Base-by-base conservation (phyloP, 1,140 invertebrate species). In the Drosophila arawakana region DNA sequence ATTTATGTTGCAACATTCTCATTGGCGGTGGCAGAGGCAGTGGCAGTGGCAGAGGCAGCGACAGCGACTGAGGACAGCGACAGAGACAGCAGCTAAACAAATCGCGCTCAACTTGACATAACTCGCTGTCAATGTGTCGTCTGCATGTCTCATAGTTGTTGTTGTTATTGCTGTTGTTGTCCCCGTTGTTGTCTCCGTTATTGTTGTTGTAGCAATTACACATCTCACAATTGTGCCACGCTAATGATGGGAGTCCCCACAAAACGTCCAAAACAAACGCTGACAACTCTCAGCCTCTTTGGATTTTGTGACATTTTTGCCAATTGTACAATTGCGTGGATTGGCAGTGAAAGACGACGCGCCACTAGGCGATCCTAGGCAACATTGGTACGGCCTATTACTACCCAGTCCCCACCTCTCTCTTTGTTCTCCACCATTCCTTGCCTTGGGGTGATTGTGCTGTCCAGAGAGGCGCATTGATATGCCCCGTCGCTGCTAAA, bases 201-300 rank as follows among this genome's bases (percentile, higher is more conserved):
- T 47, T 82, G 81, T 75, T 85, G 79, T 71, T 70, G 73, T 80
- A 83, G 84, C 84, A 89, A 89, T 89, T 89, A 89, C 84, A 89
- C 84, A 89, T 89, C 83, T 89, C 84, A 84, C 84, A 86, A 86
- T 86, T 86, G 83, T 86, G 83, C 83, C 84, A 89, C 84, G 84
- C 84, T 89, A 89, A 89, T 89, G 84, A 89, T 89, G 84, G 84
- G 85, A 84, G 84, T 90, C 81, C 85, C 80, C 83, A 62, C 59
- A 35, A 44, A 73, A 88, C 82, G 81, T 86, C 78, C 78, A 62
- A 49, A 84, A 76, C 82, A 73, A 73, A 35, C 84, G 74, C 68
- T 89, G 84, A 89, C 84, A 89, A 88, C 84, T 41, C 39, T 41
- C 39, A 83, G 84, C 80, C 83, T 30, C 25, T 83, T 73, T 75